Evolutionary conservation across 2,888 invertebrate species (phyloP).

Genomic region (Trissonchulus sp.): DNA sequence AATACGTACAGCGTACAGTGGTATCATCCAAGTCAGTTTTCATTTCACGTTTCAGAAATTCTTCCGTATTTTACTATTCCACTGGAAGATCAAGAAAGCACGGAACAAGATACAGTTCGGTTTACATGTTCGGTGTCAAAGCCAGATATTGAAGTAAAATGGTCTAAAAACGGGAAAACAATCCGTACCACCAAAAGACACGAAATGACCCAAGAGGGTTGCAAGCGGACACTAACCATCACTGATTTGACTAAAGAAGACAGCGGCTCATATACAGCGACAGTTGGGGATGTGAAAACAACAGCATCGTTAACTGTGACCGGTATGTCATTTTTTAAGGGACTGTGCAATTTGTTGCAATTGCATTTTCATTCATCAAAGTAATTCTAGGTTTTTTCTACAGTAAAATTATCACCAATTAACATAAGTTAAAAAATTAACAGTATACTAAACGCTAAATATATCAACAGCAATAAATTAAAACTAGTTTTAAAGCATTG

Average conservation of each 20-base stretch:
- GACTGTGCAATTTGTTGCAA: too few relatives aligned
- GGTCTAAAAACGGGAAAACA: background rate
- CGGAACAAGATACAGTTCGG: background rate
- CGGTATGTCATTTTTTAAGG: constrained; percentile 1
- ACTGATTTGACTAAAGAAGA: background rate
- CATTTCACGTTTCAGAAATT: constrained; percentile 8
- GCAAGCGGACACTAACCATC: background rate
- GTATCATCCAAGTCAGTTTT: too few relatives aligned
- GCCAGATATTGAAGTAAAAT: background rate
- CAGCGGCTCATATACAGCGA: constrained; percentile 13
- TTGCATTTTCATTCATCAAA: too few relatives aligned
- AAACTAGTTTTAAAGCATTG: too few relatives aligned
- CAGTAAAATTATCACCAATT: too few relatives aligned
- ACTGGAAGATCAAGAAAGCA: background rate
- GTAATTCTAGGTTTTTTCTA: too few relatives aligned
- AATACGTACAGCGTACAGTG: too few relatives aligned
- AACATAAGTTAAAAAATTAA: too few relatives aligned
- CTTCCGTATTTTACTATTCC: background rate
- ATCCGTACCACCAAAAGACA: background rate
- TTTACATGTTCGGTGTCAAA: background rate
- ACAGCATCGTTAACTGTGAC: background rate
- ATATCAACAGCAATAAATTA: too few relatives aligned
- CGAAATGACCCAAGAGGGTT: background rate
- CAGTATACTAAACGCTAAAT: too few relatives aligned
- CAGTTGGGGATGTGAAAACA: background rate